phyloP scores from a whole-genome alignment of 64 coral and sea anemone genomes.

The Platygyra sinensis region DNA sequence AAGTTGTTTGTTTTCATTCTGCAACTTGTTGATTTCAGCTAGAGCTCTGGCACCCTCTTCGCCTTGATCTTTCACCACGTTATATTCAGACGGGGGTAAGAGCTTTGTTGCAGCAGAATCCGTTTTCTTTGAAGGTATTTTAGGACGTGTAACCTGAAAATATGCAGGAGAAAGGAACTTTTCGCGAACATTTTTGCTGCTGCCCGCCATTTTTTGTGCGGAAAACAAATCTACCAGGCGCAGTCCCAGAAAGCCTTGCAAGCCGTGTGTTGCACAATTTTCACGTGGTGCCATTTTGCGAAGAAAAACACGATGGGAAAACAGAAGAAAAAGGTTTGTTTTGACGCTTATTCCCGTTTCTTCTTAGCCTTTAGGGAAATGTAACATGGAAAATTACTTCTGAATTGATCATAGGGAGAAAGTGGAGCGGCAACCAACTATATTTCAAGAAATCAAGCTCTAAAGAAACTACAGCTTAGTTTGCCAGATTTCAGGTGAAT shows the following conservation, averaged over 20 bases:
- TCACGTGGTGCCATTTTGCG: conserved; percentile 29
- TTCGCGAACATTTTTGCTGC: not conserved
- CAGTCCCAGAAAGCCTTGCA: conserved; percentile 40
- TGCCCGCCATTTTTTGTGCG: conserved; percentile 72
- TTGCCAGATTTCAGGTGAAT: conserved; percentile 94
- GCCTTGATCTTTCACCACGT: conserved; percentile 21
- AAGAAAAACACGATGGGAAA: conserved; percentile 59
- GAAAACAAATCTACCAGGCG: conserved; percentile 49
- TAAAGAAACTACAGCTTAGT: conserved; percentile 94
- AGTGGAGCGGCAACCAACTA: conserved; percentile 85
- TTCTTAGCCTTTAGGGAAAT: not conserved
- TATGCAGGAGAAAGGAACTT: conserved; percentile 72
- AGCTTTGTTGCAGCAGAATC: conserved; percentile 20
- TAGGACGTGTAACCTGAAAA: conserved; percentile 56
- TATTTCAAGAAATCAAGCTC: conserved; percentile 85
- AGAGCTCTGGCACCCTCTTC: not conserved
- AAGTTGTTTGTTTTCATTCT: conserved; percentile 51
- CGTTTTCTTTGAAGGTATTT: conserved; percentile 44
- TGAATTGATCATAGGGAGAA: conserved; percentile 72
- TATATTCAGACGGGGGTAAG: conserved; percentile 52
- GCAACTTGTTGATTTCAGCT: conserved; percentile 14
- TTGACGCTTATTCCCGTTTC: not conserved
- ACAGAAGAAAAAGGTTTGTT: conserved; percentile 68
- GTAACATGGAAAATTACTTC: not conserved
- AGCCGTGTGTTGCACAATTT: conserved; percentile 1